phyloP scores from a whole-genome alignment of 2,888 invertebrate species.

The Lasius platythorax region DNA sequence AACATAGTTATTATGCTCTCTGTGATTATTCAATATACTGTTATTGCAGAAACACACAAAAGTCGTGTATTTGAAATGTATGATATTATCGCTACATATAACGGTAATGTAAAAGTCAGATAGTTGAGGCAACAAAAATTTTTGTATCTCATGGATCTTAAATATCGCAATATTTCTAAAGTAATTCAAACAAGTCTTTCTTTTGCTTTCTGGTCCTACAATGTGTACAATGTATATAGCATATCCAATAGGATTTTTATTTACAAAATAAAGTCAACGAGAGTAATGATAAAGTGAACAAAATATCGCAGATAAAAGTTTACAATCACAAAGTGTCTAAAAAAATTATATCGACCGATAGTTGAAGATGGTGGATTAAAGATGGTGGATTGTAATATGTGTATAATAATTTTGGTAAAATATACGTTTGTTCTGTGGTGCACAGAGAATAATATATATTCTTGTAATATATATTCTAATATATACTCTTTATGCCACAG shows the following conservation, averaged over 20 bases:
- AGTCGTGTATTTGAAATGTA: slow-evolving; percentile 47
- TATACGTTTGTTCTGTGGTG: slow-evolving; percentile 7
- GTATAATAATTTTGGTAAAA: slow-evolving; percentile 19
- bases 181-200: slow-evolving; percentile 45
- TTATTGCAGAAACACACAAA: slow-evolving; percentile 39
- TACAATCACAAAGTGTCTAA: slow-evolving; percentile 11
- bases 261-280: slow-evolving; percentile 39
- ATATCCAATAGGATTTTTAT: slow-evolving; percentile 39
- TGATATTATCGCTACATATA: slow-evolving; percentile 45
- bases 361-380: slow-evolving; percentile 16
- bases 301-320: slow-evolving; percentile 26
- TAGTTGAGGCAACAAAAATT: slow-evolving; percentile 13
- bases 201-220: slow-evolving; percentile 48
- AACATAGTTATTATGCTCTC: slow-evolving; percentile 43
- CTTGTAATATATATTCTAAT: not conserved
- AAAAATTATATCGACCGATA: not conserved
- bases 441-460: slow-evolving; percentile 25
- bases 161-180: slow-evolving; percentile 24
- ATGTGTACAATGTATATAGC: slow-evolving; percentile 42
- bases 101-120: slow-evolving; percentile 24
- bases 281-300: slow-evolving; percentile 16
- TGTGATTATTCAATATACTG: slow-evolving; percentile 51
- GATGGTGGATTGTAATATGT: slow-evolving; percentile 4
- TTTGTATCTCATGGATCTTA: slow-evolving; percentile 23
- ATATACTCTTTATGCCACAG: slow-evolving; percentile 18